Conservation (phyloP, 2,113 vertebrate genomes). For the Myanophis thanlyinensis region DNA sequence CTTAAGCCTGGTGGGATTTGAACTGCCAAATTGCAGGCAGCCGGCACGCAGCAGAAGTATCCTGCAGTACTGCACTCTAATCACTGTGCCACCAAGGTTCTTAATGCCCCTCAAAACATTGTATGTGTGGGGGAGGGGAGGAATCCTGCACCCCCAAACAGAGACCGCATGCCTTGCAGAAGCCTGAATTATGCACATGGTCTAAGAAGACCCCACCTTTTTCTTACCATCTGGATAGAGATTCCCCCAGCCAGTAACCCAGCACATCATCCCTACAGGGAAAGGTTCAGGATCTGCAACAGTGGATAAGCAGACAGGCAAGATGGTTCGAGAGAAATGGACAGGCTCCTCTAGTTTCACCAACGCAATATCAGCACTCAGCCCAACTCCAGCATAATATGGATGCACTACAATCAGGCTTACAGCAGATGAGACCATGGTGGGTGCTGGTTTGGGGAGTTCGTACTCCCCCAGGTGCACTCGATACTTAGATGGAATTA, state of each 20-base stretch:
- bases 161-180: background rate
- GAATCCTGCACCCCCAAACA: background rate
- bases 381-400: conserved; percentile 4
- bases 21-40: too few relatives aligned
- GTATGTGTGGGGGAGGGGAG: too few relatives aligned
- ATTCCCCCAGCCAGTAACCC: conserved; percentile 47
- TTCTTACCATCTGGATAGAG: conserved; percentile 20
- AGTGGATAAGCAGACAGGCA: conserved; percentile 32
- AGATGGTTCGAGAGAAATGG: background rate
- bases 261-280: conserved; percentile 27
- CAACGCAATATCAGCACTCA: conserved; percentile 35
- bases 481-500: background rate
- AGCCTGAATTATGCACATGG: background rate
- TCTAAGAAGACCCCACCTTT: background rate
- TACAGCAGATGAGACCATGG: conserved; percentile 7
- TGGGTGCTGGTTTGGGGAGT: conserved; percentile 8
- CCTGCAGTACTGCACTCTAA: too few relatives aligned
- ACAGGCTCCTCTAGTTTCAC: conserved; percentile 21
- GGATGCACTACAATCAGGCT: conserved; percentile 18
- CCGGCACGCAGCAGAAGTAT: too few relatives aligned
- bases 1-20: too few relatives aligned
- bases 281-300: background rate
- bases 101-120: background rate
- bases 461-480: conserved; percentile 24
- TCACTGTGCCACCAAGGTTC: too few relatives aligned